phyloP scores from a whole-genome alignment of 2,113 vertebrate genomes.

The Rhinoptilus africanus region DNA sequence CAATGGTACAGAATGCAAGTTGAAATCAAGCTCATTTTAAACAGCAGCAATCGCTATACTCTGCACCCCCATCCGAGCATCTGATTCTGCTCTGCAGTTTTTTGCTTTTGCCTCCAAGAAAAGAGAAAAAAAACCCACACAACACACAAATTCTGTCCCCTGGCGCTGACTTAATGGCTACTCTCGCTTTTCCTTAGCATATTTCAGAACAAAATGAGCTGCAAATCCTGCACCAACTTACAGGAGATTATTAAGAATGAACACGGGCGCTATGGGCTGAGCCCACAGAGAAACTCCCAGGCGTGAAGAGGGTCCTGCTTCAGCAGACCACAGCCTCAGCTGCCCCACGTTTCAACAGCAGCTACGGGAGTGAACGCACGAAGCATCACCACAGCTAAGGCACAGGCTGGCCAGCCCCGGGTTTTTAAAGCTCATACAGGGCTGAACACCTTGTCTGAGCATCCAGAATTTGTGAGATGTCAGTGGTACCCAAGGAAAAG shows the following conservation, averaged over 20 bases:
- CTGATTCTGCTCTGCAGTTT: background rate
- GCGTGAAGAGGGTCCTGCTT: background rate
- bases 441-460: background rate
- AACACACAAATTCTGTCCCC: background rate
- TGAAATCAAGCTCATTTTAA: background rate
- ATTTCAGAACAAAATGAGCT: background rate
- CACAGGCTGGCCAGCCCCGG: background rate
- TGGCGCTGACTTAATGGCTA: background rate
- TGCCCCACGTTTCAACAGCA: background rate
- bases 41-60: background rate
- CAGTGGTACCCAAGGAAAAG: background rate
- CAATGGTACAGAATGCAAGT: background rate
- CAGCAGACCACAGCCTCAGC: background rate
- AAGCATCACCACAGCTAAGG: background rate
- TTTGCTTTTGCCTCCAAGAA: background rate
- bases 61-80: rapidly evolving
- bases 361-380: background rate
- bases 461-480: background rate
- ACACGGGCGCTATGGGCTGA: background rate
- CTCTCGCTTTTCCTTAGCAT: background rate
- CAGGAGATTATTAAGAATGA: background rate
- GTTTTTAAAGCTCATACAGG: background rate
- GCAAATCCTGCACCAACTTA: background rate
- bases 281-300: background rate
- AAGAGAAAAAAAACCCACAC: background rate